Conservation (phyloP, 2,797 vertebrate species). For the Gorsachius magnificus region DNA sequence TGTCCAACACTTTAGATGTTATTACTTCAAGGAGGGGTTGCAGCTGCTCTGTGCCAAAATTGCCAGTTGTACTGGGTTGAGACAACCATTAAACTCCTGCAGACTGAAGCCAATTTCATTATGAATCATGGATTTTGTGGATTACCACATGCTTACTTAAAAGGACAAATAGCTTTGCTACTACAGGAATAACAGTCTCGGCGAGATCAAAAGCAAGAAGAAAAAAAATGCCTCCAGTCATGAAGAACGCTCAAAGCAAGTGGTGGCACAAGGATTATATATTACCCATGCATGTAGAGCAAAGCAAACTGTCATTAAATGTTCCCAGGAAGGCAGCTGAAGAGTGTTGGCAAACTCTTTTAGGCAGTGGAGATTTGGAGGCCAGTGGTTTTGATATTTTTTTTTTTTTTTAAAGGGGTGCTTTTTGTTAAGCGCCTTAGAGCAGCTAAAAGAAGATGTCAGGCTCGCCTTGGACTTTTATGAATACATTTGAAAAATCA, state of each 20-base stretch:
- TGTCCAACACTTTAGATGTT: slow-evolving; percentile 23
- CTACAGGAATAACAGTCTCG: slow-evolving; percentile 56
- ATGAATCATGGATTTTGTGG: slow-evolving; percentile 67
- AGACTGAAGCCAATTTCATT: slow-evolving; percentile 64
- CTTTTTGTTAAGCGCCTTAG: not conserved
- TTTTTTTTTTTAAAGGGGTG: not conserved
- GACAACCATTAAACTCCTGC: slow-evolving; percentile 48
- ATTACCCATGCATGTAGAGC: slow-evolving; percentile 11
- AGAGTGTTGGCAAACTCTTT: not conserved
- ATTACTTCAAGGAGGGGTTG: slow-evolving; percentile 42
- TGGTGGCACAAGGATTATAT: slow-evolving; percentile 41
- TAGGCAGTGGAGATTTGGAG: not conserved
- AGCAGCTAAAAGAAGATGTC: not conserved
- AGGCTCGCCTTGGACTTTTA: not conserved
- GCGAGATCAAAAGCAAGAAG: slow-evolving; percentile 56
- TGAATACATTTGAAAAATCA: not conserved
- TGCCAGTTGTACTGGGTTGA: slow-evolving; percentile 30
- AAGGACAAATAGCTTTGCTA: slow-evolving; percentile 62
- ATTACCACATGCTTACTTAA: slow-evolving; percentile 65
- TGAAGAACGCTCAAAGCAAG: slow-evolving; percentile 49
- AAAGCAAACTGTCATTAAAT: slow-evolving; percentile 50
- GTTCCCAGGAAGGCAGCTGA: slow-evolving; percentile 1
- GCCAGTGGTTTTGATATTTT: not conserved
- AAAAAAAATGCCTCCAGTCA: slow-evolving; percentile 54
- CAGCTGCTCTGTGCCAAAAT: not conserved